phyloP scores from a whole-genome alignment of 2,797 vertebrate genomes.

The Enteromius unitaeniatus region DNA sequence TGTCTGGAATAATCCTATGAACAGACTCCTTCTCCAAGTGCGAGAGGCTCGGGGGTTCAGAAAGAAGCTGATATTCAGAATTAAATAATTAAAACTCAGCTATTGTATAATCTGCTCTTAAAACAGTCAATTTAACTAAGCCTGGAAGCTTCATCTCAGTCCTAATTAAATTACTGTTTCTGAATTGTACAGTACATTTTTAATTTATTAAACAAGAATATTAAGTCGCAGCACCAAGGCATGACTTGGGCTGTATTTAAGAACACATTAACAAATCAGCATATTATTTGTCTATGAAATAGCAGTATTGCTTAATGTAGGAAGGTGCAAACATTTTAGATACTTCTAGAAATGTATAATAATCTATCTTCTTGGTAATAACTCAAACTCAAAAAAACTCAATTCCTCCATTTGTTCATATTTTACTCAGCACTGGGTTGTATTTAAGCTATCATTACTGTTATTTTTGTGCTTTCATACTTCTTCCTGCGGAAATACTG shows the following conservation, averaged over 20 bases:
- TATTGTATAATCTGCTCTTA: slow-evolving; percentile 35
- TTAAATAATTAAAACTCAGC: slow-evolving; percentile 1
- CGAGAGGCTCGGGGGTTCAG: background rate
- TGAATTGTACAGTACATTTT: slow-evolving; percentile 49
- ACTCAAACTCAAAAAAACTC: no score
- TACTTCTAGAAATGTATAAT: background rate
- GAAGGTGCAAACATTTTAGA: background rate
- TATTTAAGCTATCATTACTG: no score
- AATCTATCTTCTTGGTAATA: no score
- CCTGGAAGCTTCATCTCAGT: slow-evolving; percentile 37
- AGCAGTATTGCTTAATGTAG: slow-evolving; percentile 1
- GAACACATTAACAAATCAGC: background rate
- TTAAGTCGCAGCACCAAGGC: slow-evolving; percentile 1
- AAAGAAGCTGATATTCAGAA: slow-evolving; percentile 36
- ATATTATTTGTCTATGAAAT: background rate
- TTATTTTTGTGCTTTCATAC: background rate
- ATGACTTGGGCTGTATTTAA: slow-evolving; percentile 13
- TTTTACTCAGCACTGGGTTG: no score
- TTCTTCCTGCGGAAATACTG: background rate
- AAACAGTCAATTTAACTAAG: slow-evolving; percentile 48
- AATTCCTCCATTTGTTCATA: no score
- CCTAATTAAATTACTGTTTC: slow-evolving; percentile 63
- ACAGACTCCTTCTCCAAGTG: slow-evolving; percentile 13
- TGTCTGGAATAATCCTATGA: slow-evolving; percentile 54
- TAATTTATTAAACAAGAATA: slow-evolving; percentile 45